Conservation (phyloP, 1,140 invertebrate genomes). For the Drosophila quadrilineata region DNA sequence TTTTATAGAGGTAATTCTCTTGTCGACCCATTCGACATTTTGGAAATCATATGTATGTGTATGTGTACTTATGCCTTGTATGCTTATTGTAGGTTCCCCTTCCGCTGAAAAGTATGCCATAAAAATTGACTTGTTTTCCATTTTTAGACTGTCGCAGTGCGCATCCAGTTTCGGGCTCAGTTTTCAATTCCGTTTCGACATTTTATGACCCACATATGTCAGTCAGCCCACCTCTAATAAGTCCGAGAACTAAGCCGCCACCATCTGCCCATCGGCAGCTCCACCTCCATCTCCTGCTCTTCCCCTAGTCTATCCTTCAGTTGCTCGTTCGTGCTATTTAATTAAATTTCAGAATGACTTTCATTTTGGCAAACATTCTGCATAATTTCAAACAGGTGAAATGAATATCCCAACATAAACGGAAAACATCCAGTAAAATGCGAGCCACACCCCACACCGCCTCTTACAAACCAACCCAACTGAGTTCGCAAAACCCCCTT, state of each 20-base stretch:
- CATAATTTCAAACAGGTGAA: conserved; percentile 27
- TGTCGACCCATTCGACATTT: not conserved
- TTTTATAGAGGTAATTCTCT: not conserved
- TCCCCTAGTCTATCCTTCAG: not conserved
- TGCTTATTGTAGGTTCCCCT: conserved; percentile 3
- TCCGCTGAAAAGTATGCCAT: conserved; percentile 33
- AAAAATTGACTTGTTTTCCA: conserved; percentile 53
- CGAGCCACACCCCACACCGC: not conserved
- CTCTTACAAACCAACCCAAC: not conserved
- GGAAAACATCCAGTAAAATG: not conserved
- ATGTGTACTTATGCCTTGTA: not conserved
- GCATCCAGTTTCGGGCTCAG: conserved; percentile 22
- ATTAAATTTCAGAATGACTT: conserved; percentile 36
- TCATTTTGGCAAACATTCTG: conserved; percentile 13
- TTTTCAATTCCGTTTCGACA: conserved; percentile 36
- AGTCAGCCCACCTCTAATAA: conserved; percentile 29
- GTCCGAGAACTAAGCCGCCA: conserved; percentile 26
- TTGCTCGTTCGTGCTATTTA: conserved; percentile 21
- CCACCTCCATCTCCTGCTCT: too few relatives aligned
- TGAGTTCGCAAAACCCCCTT: too few relatives aligned
- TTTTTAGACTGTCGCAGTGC: conserved; percentile 42
- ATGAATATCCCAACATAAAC: conserved; percentile 1
- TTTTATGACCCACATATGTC: conserved; percentile 49
- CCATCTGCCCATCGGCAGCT: not conserved
- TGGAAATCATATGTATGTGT: too few relatives aligned